phyloP scores from a whole-genome alignment of 1,140 invertebrate genomes.

The Drosophila malerkotliana region DNA sequence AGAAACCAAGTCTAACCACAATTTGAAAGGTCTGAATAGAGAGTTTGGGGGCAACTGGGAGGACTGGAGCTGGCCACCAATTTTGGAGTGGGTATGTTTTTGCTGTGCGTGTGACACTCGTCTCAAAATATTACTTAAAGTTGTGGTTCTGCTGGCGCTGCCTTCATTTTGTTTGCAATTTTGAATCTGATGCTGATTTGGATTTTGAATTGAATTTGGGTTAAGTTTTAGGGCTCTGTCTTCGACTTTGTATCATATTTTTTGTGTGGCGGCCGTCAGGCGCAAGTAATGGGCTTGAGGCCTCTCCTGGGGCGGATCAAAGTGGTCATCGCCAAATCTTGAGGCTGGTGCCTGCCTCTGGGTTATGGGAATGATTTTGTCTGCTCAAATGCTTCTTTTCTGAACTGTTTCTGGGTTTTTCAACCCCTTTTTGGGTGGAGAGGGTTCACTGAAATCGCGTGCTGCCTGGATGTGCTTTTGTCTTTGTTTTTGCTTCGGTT shows the following conservation, averaged over 20 bases:
- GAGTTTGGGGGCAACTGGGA: constrained; percentile 6
- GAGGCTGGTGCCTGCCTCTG: constrained; percentile 29
- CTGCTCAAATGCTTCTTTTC: constrained; percentile 55
- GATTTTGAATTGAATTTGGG: constrained; percentile 58
- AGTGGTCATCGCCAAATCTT: constrained; percentile 47
- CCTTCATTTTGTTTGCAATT: constrained; percentile 58
- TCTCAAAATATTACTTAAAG: constrained; percentile 65
- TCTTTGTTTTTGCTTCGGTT: constrained; percentile 33
- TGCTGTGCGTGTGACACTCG: constrained; percentile 46
- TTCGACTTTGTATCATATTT: constrained; percentile 36
- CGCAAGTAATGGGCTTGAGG: constrained; percentile 56
- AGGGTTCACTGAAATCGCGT: constrained; percentile 61
- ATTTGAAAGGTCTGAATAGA: constrained; percentile 48
- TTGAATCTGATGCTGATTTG: constrained; percentile 50
- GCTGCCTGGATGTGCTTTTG: constrained; percentile 30
- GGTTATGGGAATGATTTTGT: constrained; percentile 37
- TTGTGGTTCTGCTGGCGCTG: constrained; percentile 61
- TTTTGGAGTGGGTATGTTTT: constrained; percentile 22
- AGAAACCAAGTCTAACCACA: constrained; percentile 77
- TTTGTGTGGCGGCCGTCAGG: constrained; percentile 57
- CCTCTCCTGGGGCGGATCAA: constrained; percentile 41
- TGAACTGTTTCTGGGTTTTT: constrained; percentile 25
- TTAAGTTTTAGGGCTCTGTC: constrained; percentile 43
- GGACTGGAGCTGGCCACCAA: constrained; percentile 7
- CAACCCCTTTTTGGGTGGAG: constrained; percentile 63